Evolutionary conservation across 2,888 invertebrate genomes (phyloP), one percentile per base, ranked within the genome.

Genomic region (Phyto melanocephala): DNA sequence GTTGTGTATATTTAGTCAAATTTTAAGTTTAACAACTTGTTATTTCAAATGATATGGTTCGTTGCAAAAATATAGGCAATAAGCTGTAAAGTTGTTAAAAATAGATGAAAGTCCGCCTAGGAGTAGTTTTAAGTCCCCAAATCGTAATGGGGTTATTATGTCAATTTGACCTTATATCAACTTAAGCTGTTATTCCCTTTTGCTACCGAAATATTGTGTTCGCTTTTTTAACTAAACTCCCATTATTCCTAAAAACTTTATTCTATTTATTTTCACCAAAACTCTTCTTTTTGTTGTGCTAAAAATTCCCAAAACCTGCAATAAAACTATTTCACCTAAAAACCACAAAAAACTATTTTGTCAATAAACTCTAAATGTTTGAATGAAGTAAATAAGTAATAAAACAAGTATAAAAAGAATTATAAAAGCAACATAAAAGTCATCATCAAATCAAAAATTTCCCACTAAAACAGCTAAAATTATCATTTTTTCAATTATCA

Each of bases 321-420:
- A 15, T 13, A 65, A n/a, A 75, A 75, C 47, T 65, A 65, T 75
- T 65, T 58, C 0, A 22, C 8, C 5, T 13, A 10, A 52, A 52
- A 56, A 75, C 75, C 75, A 47, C 75, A 75, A 28, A 65, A 58
- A 75, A 75, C 75, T n/a, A n/a, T n/a, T 75, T 75, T 75, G 47
- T 42, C 65, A 75, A 67, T 75, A 65, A 75, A 75, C 75, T 42
- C 22, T n/a, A 56, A 47, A 45, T 17, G 20, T 54, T 62, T 11
- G 15, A 42, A 15, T 22, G 42, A 63, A 54, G 37, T 58, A 54
- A 42, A 70, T 22, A 72, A 58, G 24, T 58, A 65, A 56, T 24
- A 11, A 7, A 20, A 20, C 1, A 15, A 13, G 0, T 20, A n/a
- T 3, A 40, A 60, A 22, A 40, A 60, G 22, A 60, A 50, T n/a